Conservation (phyloP, 2,113 vertebrate genomes). For the Desmodus rotundus region DNA sequence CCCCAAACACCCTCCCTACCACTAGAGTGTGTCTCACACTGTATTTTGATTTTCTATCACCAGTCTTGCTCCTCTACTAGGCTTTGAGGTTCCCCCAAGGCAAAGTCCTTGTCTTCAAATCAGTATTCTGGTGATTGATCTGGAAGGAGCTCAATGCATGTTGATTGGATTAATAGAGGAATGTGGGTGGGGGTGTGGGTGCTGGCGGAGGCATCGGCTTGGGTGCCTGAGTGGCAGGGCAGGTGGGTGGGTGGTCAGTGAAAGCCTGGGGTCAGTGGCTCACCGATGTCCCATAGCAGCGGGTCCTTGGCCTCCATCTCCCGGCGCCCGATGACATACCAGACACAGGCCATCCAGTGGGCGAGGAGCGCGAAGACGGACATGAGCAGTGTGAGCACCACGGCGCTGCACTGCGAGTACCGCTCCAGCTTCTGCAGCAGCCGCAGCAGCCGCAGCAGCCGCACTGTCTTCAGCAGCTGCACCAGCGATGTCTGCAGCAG, state of each 20-base stretch:
- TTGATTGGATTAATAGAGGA: neutral
- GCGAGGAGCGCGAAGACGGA: slow-evolving; percentile 97
- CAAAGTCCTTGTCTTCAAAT: neutral
- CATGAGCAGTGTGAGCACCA: slow-evolving; percentile 97
- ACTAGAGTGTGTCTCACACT: neutral
- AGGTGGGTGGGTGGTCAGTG: neutral
- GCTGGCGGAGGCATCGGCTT: neutral
- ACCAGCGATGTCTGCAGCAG: slow-evolving; percentile 91
- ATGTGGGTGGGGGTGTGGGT: neutral
- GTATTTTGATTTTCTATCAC: neutral
- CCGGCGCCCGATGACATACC: slow-evolving; percentile 97
- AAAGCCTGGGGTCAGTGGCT: slow-evolving; percentile 64
- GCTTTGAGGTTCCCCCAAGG: neutral
- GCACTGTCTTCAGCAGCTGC: slow-evolving; percentile 94
- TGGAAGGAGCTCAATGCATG: neutral
- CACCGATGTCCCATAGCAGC: slow-evolving; percentile 95
- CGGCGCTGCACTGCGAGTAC: slow-evolving; percentile 97
- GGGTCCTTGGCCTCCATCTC: slow-evolving; percentile 94
- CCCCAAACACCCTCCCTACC: neutral
- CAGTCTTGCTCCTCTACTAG: neutral
- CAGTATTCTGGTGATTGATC: neutral
- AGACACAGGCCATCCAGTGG: slow-evolving; percentile 99
- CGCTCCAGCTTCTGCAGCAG: slow-evolving; percentile 98
- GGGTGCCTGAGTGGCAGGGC: neutral
- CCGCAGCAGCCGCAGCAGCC: slow-evolving; percentile 92